Base-by-base conservation (phyloP, 2,888 invertebrate genomes). In the Pherbina coryleti region DNA sequence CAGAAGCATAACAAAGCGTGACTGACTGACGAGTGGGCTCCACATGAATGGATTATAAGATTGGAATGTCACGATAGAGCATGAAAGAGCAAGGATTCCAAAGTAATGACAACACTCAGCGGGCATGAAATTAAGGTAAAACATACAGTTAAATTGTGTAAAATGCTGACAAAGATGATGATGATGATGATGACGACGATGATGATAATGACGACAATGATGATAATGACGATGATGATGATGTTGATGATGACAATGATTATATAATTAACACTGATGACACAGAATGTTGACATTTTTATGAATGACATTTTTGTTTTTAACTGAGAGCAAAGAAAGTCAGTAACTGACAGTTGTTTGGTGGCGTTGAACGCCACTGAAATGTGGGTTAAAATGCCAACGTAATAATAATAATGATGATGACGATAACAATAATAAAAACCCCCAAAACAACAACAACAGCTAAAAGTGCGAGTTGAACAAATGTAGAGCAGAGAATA, bases 341-440 rank as follows among this genome's bases (percentile, higher is more conserved):
- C 44, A 44, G 44, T 44, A 44, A 44, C 44, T 44, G 44, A 11
- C 44, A 44, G 44, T 44, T 44, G 44, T 37, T 37, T 37, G 8
- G 8, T 7, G 8, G 8, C 8, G 44, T 11, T 14, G 44, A 3
- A 34, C 64, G 34, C 31, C 31, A 34, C 31, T 37, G n/a, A 66
- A 66, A 66, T 66, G 64, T 66, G 64, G n/a, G 34, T 34, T 66
- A 66, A 66, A 66, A 66, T 66, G 67, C 37, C 22, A 37, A n/a
- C 34, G 44, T n/a, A 1, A 22, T 7, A 55, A 55, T 22, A n/a
- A 57, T 4, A 57, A 60, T 28, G 8, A 25, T 28, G 8, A 60
- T 25, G 28, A 60, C 25, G 14, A 22, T 28, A 11, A 22, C 25
- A 60, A 25, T 25, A 60, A 60, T 28, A 37, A 11, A 22, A 34